These are phyloP conservation scores for Drosophila ercepeae DNA, from an alignment of 1,140 invertebrate genomes.

Conservation along the genomic window DNA sequence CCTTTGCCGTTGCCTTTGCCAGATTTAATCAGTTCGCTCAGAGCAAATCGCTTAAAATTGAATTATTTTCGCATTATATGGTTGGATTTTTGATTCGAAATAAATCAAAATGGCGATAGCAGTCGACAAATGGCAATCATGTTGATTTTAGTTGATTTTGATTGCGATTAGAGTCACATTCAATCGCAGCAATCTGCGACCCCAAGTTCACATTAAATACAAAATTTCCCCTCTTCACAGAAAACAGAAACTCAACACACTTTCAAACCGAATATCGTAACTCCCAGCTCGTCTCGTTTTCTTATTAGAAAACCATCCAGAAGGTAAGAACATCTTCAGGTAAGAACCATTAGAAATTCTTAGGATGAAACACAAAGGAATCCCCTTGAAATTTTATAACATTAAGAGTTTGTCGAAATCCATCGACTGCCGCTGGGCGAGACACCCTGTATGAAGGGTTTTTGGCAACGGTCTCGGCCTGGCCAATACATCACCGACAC, in stretches of 20 bases:
- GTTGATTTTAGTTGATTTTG: conserved; percentile 35
- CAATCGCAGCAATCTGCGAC: no score
- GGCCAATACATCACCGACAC: conserved; percentile 47
- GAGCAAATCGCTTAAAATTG: conserved; percentile 50
- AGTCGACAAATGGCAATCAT: conserved; percentile 42
- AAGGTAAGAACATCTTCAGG: conserved; percentile 35
- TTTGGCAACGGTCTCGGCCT: conserved; percentile 14
- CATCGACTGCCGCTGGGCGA: not conserved
- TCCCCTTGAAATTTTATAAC: conserved; percentile 19
- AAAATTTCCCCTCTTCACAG: not conserved
- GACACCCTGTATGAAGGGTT: conserved; percentile 61
- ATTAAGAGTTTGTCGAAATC: conserved; percentile 19
- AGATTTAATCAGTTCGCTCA: conserved; percentile 63
- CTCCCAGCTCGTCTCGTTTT: conserved; percentile 28
- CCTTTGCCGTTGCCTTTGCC: conserved; percentile 5
- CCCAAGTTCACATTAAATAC: no score
- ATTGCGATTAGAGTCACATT: conserved; percentile 8
- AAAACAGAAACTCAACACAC: conserved; percentile 11
- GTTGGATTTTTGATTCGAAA: conserved; percentile 13
- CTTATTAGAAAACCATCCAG: conserved; percentile 44
- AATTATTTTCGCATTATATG: conserved; percentile 56
- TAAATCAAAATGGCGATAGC: conserved; percentile 59
- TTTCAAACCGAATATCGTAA: conserved; percentile 29
- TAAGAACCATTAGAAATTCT: conserved; percentile 28
- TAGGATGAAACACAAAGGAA: not conserved